Evolutionary conservation across 2,113 vertebrate species (phyloP).

Genomic region (Oryzias curvinotus): DNA sequence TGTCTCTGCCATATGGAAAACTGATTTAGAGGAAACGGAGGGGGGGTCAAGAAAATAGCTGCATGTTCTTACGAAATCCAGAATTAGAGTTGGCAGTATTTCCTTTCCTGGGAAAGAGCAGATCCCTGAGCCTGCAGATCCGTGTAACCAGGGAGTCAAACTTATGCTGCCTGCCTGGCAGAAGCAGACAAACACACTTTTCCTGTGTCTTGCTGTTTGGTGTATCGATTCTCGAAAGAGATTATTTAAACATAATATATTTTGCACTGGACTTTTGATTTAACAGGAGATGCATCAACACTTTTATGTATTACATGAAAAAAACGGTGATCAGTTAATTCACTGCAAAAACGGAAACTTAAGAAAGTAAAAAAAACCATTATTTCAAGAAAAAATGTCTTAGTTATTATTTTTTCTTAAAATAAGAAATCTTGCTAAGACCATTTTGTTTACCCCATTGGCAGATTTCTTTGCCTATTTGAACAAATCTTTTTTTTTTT

Average conservation of each 20-base stretch:
- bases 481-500: no score
- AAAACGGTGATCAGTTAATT: neutral
- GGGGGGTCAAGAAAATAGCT: slow-evolving; percentile 38
- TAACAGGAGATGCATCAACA: neutral
- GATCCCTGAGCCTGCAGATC: slow-evolving; percentile 34
- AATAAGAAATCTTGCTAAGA: no score
- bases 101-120: slow-evolving; percentile 44
- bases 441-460: no score
- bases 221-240: no score
- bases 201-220: no score
- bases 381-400: neutral
- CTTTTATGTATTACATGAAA: no score
- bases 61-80: slow-evolving; percentile 59
- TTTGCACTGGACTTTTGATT: neutral
- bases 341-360: neutral
- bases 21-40: slow-evolving; percentile 30
- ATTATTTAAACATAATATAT: neutral
- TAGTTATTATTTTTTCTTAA: no score
- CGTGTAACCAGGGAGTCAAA: slow-evolving; percentile 21
- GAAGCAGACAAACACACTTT: neutral
- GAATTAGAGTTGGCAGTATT: slow-evolving; percentile 38
- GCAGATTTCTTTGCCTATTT: no score
- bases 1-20: slow-evolving; percentile 66
- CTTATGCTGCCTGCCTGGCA: neutral
- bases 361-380: neutral